Percentiles rank a stretch among this genome's conserved stretches.
Evolutionary conservation across 2,113 vertebrate genomes (phyloP).

Genomic region (Emberiza fucata): DNA sequence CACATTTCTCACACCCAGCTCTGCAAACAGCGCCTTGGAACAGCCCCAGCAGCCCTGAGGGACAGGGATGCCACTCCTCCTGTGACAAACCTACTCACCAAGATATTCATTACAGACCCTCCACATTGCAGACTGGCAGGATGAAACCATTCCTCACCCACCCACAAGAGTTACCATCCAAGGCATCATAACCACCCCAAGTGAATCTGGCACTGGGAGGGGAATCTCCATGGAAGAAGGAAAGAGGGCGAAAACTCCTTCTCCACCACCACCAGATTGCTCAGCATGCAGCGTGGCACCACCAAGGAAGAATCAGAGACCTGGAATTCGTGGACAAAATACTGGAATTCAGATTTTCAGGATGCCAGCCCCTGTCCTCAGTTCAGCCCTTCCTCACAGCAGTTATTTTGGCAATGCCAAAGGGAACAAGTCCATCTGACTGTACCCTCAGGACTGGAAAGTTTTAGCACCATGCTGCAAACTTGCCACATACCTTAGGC

Average conservation of each 20-base stretch:
- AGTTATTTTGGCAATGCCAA: background rate
- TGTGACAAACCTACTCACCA: background rate
- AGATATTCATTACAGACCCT: background rate
- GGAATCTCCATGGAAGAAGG: background rate
- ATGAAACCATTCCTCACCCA: background rate
- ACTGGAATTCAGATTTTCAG: background rate
- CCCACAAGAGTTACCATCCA: background rate
- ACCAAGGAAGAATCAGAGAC: background rate
- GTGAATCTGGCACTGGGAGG: background rate
- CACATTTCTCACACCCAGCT: background rate
- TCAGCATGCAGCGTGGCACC: too few relatives aligned
- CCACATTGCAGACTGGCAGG: background rate
- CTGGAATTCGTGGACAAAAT: fast-evolving
- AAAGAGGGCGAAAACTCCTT: background rate
- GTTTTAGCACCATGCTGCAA: background rate
- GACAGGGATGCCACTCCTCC: background rate
- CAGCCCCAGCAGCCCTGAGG: background rate
- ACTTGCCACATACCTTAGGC: background rate
- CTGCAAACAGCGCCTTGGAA: background rate
- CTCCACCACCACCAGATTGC: fast-evolving
- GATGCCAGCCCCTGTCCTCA: background rate
- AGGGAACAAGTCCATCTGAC: background rate
- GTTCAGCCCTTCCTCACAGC: background rate
- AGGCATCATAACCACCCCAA: too few relatives aligned
- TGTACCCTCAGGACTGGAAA: background rate